Base-by-base conservation (phyloP, 1,140 invertebrate genomes). In the Drosophila biarmipes region DNA sequence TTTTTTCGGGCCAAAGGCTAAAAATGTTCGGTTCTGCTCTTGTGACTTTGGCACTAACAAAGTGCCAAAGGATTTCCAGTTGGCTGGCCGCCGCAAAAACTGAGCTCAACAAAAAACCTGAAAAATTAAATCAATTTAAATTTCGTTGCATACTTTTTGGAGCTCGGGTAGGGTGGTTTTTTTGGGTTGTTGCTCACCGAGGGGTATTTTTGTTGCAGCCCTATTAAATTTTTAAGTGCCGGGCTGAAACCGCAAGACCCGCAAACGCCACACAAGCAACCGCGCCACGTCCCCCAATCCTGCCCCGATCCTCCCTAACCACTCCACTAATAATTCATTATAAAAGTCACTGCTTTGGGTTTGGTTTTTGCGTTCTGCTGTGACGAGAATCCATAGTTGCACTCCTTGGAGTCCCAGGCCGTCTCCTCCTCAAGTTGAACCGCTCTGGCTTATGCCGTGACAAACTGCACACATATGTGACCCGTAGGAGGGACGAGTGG, bases 211-310 rank as follows among this genome's bases (percentile, higher is more conserved):
- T 71, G 75, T 64, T 78, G 74, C 84, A 75, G 66, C 51, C 69
- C 75, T 79, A 89, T 87, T 89, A 87, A 87, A 89, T 87, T 87
- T 87, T 84, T 87, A 87, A 87, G 84, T 89, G 76, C 84, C 84
- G 35, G 73, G 79, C 75, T 54, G 62, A 68, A 78, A 84, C 84
- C 82, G 53, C 78, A 87, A 73, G 82, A 64, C 61, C 82, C 84
- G 48, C 84, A 82, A 89, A 89, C 73, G 80, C 84, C 84, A 89
- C 82, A 89, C 74, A 87, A 76, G 79, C 84, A 76, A 64, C 71
- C 64, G 45, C 43, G 34, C 11, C 67, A 34, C 31, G 15, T 24
- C 3, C 11, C 11, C 19, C 45, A 31, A 0, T 1, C 19, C 45
- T 29, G 10, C 68, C 43, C 19, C 21, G 31, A 8, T 8, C 14